Evolutionary conservation across 2,888 invertebrate species (phyloP).

Genomic region (Campaea margaritaria): DNA sequence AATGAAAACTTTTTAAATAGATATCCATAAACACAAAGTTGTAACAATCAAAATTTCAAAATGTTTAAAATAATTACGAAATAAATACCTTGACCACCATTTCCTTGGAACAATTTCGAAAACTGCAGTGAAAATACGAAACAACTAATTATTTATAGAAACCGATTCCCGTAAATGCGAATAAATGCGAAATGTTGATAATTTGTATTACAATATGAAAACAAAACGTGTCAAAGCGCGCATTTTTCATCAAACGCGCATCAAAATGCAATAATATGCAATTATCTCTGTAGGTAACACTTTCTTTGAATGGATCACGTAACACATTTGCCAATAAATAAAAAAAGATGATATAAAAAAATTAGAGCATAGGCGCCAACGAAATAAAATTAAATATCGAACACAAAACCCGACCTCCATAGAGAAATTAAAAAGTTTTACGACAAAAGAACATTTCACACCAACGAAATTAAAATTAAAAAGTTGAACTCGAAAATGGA

Average conservation of each 20-base stretch:
- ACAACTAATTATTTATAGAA: conserved; percentile 24
- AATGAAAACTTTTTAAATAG: too few species aligned
- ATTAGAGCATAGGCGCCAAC: conserved; percentile 11
- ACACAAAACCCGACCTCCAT: background rate
- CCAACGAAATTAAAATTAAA: too few species aligned
- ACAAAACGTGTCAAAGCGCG: conserved; percentile 41
- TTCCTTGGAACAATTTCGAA: conserved; percentile 15
- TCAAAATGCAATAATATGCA: conserved; percentile 30
- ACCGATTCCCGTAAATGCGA: conserved; percentile 36
- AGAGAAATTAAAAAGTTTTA: too few species aligned
- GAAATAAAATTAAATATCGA: background rate
- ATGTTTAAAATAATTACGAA: conserved; percentile 1
- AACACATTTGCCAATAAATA: conserved; percentile 10
- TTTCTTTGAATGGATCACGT: conserved; percentile 30
- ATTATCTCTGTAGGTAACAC: conserved; percentile 23
- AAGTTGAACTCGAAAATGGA: conserved; percentile 29
- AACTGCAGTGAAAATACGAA: conserved; percentile 17
- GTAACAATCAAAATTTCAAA: background rate
- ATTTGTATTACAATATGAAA: conserved; percentile 29
- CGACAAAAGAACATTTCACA: background rate
- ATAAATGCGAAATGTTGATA: conserved; percentile 37
- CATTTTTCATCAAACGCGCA: conserved; percentile 25
- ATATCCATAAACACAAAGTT: background rate
- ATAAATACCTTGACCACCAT: conserved; percentile 33
- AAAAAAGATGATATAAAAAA: conserved; percentile 3